A percentile compares a stretch with the other conserved stretches of the same genome.
These are phyloP conservation scores for Smittia sp. DNA, from an alignment of 2,888 invertebrate genomes.

Conservation along the genomic window DNA sequence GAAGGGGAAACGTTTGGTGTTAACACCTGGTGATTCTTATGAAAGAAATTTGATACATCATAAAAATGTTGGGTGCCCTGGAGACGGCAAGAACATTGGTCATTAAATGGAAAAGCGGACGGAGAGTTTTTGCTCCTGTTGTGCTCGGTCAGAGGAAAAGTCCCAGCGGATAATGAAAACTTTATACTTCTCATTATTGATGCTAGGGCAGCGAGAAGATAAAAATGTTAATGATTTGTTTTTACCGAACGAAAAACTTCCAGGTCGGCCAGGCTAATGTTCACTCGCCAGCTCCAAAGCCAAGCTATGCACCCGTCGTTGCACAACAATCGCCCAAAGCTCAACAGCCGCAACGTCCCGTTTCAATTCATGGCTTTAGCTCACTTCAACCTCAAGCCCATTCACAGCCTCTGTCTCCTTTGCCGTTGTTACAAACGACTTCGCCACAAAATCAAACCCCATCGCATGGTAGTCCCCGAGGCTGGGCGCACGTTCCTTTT, in stretches of 20 bases:
- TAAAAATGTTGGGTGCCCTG: constrained; percentile 21
- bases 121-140: neutral
- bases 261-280: neutral
- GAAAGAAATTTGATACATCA: constrained; percentile 32
- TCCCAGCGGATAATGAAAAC: constrained; percentile 29
- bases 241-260: neutral
- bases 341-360: constrained; percentile 26
- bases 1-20: neutral
- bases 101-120: constrained; percentile 6
- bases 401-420: constrained; percentile 42
- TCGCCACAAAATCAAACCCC: constrained; percentile 31
- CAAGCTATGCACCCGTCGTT: constrained; percentile 18
- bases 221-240: neutral
- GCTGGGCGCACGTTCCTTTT: constrained; percentile 54
- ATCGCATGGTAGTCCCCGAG: constrained; percentile 46
- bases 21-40: constrained; percentile 31
- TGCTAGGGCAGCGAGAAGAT: neutral
- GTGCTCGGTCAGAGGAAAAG: neutral
- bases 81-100: constrained; percentile 25
- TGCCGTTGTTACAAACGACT: constrained; percentile 39
- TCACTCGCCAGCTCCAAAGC: constrained; percentile 41
- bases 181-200: constrained; percentile 17
- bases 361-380: constrained; percentile 32
- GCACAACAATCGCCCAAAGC: constrained; percentile 36
- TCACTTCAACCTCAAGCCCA: constrained; percentile 25